Evolutionary conservation across 35 echinoderm and acorn worm genomes (phyloP).

Genomic region (Apostichopus californicus): DNA sequence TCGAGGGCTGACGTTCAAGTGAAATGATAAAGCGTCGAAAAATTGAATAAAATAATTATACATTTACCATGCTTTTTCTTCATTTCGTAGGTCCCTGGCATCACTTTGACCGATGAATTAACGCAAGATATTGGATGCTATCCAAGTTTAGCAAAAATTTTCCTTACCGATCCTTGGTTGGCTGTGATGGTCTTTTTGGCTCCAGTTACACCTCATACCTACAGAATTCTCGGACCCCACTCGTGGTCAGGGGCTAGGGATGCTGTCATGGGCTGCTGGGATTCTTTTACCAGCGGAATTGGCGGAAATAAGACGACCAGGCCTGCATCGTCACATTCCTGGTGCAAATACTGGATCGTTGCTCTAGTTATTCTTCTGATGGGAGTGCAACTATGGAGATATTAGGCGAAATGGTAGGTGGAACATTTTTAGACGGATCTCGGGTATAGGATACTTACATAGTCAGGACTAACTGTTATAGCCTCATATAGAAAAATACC

Average conservation of each 20-base stretch:
- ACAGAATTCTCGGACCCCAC: constrained; percentile 5
- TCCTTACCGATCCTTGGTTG: not conserved
- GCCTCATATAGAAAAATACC: too few species aligned
- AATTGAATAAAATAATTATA: too few species aligned
- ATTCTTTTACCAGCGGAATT: not conserved
- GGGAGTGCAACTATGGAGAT: too few species aligned
- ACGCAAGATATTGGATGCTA: constrained; percentile 13
- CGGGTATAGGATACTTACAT: too few species aligned
- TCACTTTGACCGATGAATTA: not conserved
- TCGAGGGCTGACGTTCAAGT: too few species aligned
- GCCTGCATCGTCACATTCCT: not conserved
- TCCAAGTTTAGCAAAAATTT: not conserved
- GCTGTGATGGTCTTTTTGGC: not conserved
- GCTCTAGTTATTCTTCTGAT: not conserved
- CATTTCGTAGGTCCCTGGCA: not conserved
- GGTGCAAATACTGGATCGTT: not conserved
- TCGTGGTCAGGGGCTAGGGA: constrained; percentile 24
- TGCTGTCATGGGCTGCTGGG: not conserved
- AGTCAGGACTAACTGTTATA: too few species aligned
- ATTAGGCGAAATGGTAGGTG: too few species aligned
- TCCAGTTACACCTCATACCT: constrained; percentile 8
- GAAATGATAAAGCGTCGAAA: too few species aligned
- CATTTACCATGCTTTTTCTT: too few species aligned
- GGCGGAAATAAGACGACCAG: not conserved
- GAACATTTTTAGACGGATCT: too few species aligned